Base-by-base conservation (phyloP, 2,797 vertebrate species). In the Pampus argenteus region DNA sequence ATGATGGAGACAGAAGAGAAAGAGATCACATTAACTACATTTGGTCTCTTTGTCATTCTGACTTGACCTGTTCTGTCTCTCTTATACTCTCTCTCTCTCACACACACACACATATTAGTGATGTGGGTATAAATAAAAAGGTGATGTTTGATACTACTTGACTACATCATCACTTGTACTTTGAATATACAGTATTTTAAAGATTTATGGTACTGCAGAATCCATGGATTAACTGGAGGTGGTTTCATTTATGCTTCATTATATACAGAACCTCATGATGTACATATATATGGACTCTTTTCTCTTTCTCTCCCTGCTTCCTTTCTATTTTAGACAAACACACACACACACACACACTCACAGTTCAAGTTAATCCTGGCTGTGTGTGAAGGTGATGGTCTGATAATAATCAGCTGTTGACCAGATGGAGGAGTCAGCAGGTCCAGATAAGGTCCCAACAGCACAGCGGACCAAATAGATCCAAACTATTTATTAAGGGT, bases 311-410 rank as follows among this genome's bases (percentile, higher is more conserved):
- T 8, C 4, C 9, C 4, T 31, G 20, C 18, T 15, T 51, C 17
- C 10, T 50, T n/a, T 17, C 50, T 13, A 0, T 55, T 67, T 7
- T 23, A 64, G 23, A 79, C 65, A 49, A 18, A 20, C 55, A 22
- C 31, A 28, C 44, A 22, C 55, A 22, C 31, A 28, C 44, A 22
- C 28, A 58, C 25, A n/a, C 45, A 31, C 14, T 3, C 14, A 22
- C 23, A 58, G 20, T 63, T 70, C 51, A 65, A 74, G 72, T 68
- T 71, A 61, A 79, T 31, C 49, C 25, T 0, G 5, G 3, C 20
- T 40, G 17, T 70, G 48, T 42, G 72, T 89, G 87, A 91, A 92
- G 87, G 87, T 87, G 86, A 92, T 80, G 52, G 5, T 66, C 25
- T 2, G 84, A 91, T 88, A 81, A 81, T 5, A 57, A 87, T 88